These are phyloP conservation scores for Drosophila limbata DNA, from an alignment of 2,888 invertebrate species.

Conservation along the genomic window DNA sequence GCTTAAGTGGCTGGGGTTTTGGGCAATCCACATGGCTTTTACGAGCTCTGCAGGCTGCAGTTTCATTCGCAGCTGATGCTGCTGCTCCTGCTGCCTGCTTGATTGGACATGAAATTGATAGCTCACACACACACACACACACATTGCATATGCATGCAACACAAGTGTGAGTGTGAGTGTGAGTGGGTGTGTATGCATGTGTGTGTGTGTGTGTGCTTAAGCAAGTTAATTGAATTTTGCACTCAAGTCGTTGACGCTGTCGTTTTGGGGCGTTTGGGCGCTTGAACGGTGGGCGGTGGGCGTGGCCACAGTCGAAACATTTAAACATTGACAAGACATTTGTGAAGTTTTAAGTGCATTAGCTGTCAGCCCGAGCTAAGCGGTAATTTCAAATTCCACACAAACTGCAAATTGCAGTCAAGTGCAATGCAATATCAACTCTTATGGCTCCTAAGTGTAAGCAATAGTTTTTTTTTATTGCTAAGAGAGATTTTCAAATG, in stretches of 20 bases:
- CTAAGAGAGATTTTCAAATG: not conserved
- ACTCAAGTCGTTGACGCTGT: constrained; percentile 73
- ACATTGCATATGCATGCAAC: constrained; percentile 32
- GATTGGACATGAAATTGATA: constrained; percentile 85
- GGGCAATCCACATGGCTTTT: constrained; percentile 59
- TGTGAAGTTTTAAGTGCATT: constrained; percentile 81
- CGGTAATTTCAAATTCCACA: constrained; percentile 47
- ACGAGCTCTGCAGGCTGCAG: constrained; percentile 39
- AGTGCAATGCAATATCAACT: constrained; percentile 13
- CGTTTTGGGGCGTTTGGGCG: constrained; percentile 43
- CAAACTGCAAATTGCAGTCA: constrained; percentile 24
- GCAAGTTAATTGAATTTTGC: constrained; percentile 83
- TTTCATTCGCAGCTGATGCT: constrained; percentile 65
- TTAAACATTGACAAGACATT: constrained; percentile 80
- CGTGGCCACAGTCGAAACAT: constrained; percentile 61
- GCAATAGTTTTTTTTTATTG: constrained; percentile 31
- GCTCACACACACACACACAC: constrained; percentile 51
- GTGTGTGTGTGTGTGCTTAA: constrained; percentile 60
- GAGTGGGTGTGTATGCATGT: constrained; percentile 17
- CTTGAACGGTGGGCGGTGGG: constrained; percentile 29
- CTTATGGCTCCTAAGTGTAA: constrained; percentile 41
- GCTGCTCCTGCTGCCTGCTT: constrained; percentile 60
- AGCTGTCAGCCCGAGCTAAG: constrained; percentile 63
- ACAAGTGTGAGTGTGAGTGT: constrained; percentile 22
- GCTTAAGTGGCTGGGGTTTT: constrained; percentile 78